Base-by-base conservation (phyloP, 1,140 invertebrate species). In the Reticulitermes speratus region DNA sequence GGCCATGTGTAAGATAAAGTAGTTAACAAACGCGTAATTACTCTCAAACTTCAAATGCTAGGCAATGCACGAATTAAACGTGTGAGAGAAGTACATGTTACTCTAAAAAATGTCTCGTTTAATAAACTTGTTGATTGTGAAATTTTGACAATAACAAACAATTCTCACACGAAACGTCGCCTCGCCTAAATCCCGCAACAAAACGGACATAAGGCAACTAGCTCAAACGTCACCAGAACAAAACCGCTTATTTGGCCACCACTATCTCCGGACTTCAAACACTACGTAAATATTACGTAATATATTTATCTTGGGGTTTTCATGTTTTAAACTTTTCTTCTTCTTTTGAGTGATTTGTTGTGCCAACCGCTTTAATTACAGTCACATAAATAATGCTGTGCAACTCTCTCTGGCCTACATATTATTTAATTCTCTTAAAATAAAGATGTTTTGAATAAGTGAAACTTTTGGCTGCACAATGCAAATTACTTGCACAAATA, bases 331-430 rank as follows among this genome's bases (percentile, higher is more conserved):
- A 75, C 9, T 1, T 30, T 8, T n/a, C 30, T n/a, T 1, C 0
- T 25, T 75, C 5, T 30, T 2, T 30, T 75, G 25, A n/a, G 65
- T 75, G 65, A 16, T 2, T 75, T 30, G n/a, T 30, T 30, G 65
- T 75, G 11, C n/a, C n/a, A 30, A 0, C 9, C n/a, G 65, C 25
- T 11, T 30, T 30, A 75, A 3, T 30, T 75, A 23, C n/a, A 30
- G n/a, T 75, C n/a, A 75, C 25, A 75, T 75, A 75, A 65, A 21
- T n/a, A 2, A n/a, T 2, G 25, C 1, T 21, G 59, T 75, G n/a
- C 25, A 75, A 30, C 25, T 75, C 65, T 75, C 65, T 75, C n/a
- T 75, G 65, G 65, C 65, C 65, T 75, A 75, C 65, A 75, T 75
- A 7, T 75, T 19, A 30, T 75, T 75, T 25, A 75, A 75, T 75